Percentiles rank a stretch among this genome's conserved stretches.
Evolutionary conservation across 2,113 vertebrate species (phyloP).

Genomic region (Semicossyphus pulcher): DNA sequence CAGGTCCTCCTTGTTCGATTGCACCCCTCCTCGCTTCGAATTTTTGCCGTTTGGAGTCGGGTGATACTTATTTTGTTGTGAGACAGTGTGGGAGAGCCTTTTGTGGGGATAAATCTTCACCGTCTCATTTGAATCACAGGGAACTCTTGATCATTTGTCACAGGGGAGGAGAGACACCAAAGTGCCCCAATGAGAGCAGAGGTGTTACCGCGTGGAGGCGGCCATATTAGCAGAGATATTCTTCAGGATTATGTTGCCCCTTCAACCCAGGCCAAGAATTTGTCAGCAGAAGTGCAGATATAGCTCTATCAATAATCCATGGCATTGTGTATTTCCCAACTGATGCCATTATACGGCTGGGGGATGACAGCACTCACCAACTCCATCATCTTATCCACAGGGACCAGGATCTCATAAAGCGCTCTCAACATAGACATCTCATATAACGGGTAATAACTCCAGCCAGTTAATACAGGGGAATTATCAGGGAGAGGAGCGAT

Average conservation of each 20-base stretch:
- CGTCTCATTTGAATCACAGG: constrained; percentile 67
- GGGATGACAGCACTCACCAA: constrained; percentile 89
- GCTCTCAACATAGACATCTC: constrained; percentile 91
- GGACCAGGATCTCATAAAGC: constrained; percentile 96
- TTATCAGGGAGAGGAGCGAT: constrained; percentile 83
- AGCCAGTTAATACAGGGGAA: constrained; percentile 86
- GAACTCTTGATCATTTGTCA: constrained; percentile 68
- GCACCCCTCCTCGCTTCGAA: constrained; percentile 19
- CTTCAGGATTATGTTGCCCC: constrained; percentile 88
- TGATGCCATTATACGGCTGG: constrained; percentile 89
- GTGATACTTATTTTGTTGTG: constrained; percentile 46
- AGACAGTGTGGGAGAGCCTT: constrained; percentile 65
- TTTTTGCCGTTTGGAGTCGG: constrained; percentile 44
- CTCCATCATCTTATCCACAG: constrained; percentile 90
- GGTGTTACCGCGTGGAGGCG: constrained; percentile 66
- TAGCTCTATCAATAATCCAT: constrained; percentile 94
- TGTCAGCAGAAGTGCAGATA: constrained; percentile 92
- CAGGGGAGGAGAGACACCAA: constrained; percentile 68
- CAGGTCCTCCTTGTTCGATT: neutral
- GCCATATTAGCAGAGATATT: constrained; percentile 86
- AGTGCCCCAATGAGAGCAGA: constrained; percentile 69
- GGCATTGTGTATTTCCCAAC: constrained; percentile 91
- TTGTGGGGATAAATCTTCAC: constrained; percentile 77
- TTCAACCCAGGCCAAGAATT: constrained; percentile 87
- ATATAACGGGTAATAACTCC: constrained; percentile 92